Evolutionary conservation across 2,888 invertebrate species (phyloP).

Genomic region (Lucinisca nassula): DNA sequence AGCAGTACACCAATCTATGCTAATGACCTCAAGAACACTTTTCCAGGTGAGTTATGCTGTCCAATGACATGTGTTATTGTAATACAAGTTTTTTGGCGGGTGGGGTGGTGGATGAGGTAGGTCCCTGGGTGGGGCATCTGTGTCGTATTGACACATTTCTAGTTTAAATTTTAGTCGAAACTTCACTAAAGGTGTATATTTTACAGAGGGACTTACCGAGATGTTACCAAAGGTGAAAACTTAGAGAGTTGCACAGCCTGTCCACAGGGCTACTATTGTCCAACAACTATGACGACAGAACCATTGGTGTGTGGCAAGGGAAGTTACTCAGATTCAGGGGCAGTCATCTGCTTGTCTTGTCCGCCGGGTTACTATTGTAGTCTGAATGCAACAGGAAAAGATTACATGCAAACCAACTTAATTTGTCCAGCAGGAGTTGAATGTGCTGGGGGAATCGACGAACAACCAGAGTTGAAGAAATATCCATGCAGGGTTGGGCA

Average conservation of each 20-base stretch:
- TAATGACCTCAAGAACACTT: no score
- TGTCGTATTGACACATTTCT: no score
- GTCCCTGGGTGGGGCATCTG: no score
- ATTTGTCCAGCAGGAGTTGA: slow-evolving; percentile 85
- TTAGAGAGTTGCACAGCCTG: slow-evolving; percentile 80
- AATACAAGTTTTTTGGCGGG: no score
- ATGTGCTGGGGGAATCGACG: slow-evolving; percentile 83
- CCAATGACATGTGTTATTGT: no score
- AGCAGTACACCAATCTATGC: no score
- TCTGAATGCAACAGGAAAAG: slow-evolving; percentile 81
- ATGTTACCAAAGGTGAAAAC: slow-evolving; percentile 76
- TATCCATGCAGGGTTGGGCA: slow-evolving; percentile 84
- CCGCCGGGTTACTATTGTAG: slow-evolving; percentile 85
- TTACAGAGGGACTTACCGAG: slow-evolving; percentile 83
- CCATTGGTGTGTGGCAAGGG: slow-evolving; percentile 85
- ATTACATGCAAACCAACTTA: slow-evolving; percentile 73
- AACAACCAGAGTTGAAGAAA: slow-evolving; percentile 79
- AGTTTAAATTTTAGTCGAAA: no score
- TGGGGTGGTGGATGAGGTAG: no score
- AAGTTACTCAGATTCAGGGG: slow-evolving; percentile 83
- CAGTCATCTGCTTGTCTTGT: slow-evolving; percentile 80
- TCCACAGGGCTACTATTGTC: slow-evolving; percentile 86
- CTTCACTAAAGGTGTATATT: no score
- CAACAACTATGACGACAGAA: slow-evolving; percentile 75
- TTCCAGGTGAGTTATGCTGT: no score